phyloP scores from a whole-genome alignment of 23 tunicate species.

The Diplosoma virens region DNA sequence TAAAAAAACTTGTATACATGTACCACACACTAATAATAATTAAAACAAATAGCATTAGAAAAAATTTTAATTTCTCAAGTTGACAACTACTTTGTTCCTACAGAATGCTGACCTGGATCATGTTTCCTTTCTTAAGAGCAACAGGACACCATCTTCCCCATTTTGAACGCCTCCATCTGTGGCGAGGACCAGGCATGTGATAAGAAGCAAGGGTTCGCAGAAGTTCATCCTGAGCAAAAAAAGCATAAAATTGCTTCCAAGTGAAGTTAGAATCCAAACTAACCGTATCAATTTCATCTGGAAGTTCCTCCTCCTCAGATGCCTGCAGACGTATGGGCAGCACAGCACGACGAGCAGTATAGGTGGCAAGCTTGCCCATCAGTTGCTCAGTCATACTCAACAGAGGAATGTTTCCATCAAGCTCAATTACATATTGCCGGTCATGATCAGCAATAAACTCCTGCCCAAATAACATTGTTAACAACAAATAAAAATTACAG shows the following conservation, averaged over 20 bases:
- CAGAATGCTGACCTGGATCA: conserved; percentile 59
- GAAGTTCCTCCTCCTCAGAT: conserved; percentile 72
- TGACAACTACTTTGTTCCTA: no score
- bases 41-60: no score
- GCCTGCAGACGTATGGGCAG: conserved; percentile 64
- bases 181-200: conserved; percentile 79
- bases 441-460: conserved; percentile 63
- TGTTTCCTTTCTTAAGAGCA: conserved; percentile 80
- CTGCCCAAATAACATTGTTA: conserved; percentile 33
- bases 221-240: conserved; percentile 63
- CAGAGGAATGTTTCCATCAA: conserved; percentile 72
- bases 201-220: conserved; percentile 81
- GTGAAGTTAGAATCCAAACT: neutral
- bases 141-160: conserved; percentile 97
- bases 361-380: conserved; percentile 65
- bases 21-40: no score
- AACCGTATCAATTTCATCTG: conserved; percentile 90
- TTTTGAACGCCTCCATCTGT: conserved; percentile 85
- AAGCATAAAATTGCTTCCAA: neutral
- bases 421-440: conserved; percentile 78
- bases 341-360: conserved; percentile 48
- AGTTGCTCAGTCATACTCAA: conserved; percentile 58
- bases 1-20: no score
- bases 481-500: no score
- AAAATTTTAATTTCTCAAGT: no score